Evolutionary conservation across 2,888 invertebrate species (phyloP), one percentile per base, ranked within the genome.

Genomic region (Harpalus rubripes): DNA sequence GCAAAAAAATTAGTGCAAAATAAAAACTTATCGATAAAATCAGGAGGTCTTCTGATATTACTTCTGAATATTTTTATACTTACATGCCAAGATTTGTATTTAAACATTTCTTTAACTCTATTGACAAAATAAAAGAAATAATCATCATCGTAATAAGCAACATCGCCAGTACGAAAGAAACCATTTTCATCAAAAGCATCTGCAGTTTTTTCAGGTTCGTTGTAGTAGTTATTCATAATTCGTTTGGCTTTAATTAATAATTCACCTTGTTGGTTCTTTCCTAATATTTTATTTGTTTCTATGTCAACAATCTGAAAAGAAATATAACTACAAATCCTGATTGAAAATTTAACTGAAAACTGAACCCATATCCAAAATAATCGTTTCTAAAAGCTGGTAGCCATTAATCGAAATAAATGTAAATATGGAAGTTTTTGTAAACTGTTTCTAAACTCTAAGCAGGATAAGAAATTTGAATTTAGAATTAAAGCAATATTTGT

Each of bases 11-110:
- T n/a, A n/a, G n/a, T n/a, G n/a, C n/a, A n/a, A n/a, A n/a, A n/a
- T n/a, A n/a, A n/a, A n/a, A n/a, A n/a, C n/a, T n/a, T n/a, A n/a
- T n/a, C n/a, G n/a, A n/a, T n/a, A n/a, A n/a, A n/a, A n/a, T n/a
- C n/a, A n/a, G n/a, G n/a, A n/a, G n/a, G n/a, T n/a, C n/a, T n/a
- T n/a, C n/a, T n/a, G n/a, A n/a, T n/a, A n/a, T n/a, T n/a, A n/a
- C n/a, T n/a, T n/a, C n/a, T n/a, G n/a, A n/a, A n/a, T 22, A 22
- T 22, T 8, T 52, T 59, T 16, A 59, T 22, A 7, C 82, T 58
- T 83, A 93, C 87, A 68, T 89, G 89, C 87, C 87, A 88, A 7
- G 85, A 82, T 65, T 87, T 86, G 72, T 89, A 89, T 81, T 89
- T 90, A 76, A 90, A 88, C 85, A 88, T 89, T 65, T 89, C 90